Base-by-base conservation (phyloP, 2,888 invertebrate species). In the Eretmocerus hayati region DNA sequence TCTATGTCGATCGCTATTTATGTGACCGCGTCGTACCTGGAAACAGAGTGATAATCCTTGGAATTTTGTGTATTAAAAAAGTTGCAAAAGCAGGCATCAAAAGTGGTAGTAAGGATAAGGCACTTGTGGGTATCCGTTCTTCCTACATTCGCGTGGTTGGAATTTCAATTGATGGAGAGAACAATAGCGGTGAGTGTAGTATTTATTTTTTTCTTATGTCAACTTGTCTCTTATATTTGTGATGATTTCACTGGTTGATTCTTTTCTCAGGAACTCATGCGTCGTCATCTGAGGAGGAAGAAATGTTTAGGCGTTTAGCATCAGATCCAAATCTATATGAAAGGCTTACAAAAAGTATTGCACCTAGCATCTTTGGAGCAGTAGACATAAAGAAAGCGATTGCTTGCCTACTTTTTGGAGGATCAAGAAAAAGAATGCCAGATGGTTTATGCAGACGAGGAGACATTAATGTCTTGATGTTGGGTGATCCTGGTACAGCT, bases 401-500 rank as follows among this genome's bases (percentile, higher is more conserved):
- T 48, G 89, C 94, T 11, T 90, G 93, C 62, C 76, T 99, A 53
- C 74, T 99, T 32, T 96, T 99, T 75, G 96, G 96, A 59, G 99
- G 88, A 13, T 83, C 90, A 0, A 79, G 90, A 21, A 91, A 92
- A 68, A 78, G 84, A 9, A 75, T 99, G 59, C 99, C 99, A 0
- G 99, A 99, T 73, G 97, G 97, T 2, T 74, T 99, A 49, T 90
- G 89, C 1, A 81, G 99, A 11, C 81, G 99, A 67, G 99, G 99
- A 3, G 99, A 99, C 69, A 94, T 99, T 56, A 99, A 99, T 68
- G 79, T 99, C 19, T 74, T 99, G 13, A 76, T 99, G 52, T 76
- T 99, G 22, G 99, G 99, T 35, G 99, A 99, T 76, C 99, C 99
- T 1, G 99, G 99, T 63, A 99, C 99, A 1, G 99, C 99, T n/a